phyloP scores from a whole-genome alignment of 2,113 vertebrate species.

The Halcyon malimbica region DNA sequence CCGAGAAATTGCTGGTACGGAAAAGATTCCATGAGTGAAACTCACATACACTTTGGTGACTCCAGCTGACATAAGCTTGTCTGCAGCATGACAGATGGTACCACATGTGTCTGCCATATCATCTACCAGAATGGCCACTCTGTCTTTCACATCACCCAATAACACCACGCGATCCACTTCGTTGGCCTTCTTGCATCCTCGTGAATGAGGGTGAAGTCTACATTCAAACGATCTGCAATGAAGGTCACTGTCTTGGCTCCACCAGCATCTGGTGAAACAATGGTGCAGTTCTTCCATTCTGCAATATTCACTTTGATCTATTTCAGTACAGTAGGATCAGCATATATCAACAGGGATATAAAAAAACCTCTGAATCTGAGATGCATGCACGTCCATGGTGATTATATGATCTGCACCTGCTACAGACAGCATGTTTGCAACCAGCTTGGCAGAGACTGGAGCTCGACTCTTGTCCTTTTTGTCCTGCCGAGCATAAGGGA shows the following conservation, averaged over 20 bases:
- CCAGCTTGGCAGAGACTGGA: constrained; percentile 96
- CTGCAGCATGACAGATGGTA: constrained; percentile 94
- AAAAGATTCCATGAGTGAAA: constrained; percentile 96
- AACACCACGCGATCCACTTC: constrained; percentile 98
- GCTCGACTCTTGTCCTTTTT: constrained; percentile 96
- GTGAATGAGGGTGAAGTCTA: constrained; percentile 98
- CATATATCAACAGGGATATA: constrained; percentile 98
- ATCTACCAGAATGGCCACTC: constrained; percentile 95
- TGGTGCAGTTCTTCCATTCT: constrained; percentile 96
- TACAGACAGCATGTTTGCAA: constrained; percentile 97
- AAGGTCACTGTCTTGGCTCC: constrained; percentile 98
- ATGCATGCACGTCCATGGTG: constrained; percentile 98
- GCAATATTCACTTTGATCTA: constrained; percentile 97
- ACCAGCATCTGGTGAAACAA: constrained; percentile 96
- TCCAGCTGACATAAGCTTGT: constrained; percentile 95
- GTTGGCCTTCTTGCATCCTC: constrained; percentile 97
- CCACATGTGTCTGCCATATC: constrained; percentile 99
- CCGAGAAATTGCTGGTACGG: constrained; percentile 94
- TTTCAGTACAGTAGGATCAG: constrained; percentile 95
- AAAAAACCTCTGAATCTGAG: constrained; percentile 89
- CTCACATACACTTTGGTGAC: constrained; percentile 98
- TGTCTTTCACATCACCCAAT: constrained; percentile 93
- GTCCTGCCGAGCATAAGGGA: constrained; percentile 88
- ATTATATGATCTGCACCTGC: constrained; percentile 98
- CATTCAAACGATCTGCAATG: constrained; percentile 94